Base-by-base conservation (phyloP, 2,113 vertebrate genomes). In the Calidris pugnax region DNA sequence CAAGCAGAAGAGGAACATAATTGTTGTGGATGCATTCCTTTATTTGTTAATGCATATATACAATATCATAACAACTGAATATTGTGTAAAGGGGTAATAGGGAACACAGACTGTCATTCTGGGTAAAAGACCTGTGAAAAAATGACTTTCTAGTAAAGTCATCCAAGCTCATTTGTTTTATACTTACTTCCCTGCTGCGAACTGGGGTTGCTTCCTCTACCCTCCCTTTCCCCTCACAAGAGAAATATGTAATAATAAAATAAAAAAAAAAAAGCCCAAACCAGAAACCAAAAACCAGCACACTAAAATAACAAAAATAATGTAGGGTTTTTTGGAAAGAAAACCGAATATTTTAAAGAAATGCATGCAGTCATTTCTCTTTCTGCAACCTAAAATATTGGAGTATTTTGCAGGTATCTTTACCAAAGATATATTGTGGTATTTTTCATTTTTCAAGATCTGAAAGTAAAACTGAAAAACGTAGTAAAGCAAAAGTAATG, bases 21-120 rank as follows among this genome's bases (percentile, higher is more conserved):
- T 96, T 92, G 95, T 97, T 97, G 96, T 93, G 94, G 87, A 96
- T 96, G 88, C 91, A 83, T 97, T 96, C 91, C 82, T 97, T 88
- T 74, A 94, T 94, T 98, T 97, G 94, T 95, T 90, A 93, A 95
- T 85, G 93, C 86, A 90, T 86, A 93, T 93, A 96, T 95, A 90
- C 96, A 95, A 78, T 97, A 91, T 96, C 97, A 93, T 92, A 95
- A 94, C 92, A 88, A 85, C 71, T n/a, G 85, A 97, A 95, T 85
- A 89, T 85, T 81, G 72, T 81, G 73, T 89, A 85, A 81, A 95
- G 89, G 87, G 94, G 88, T 86, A 88, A 83, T 62, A 84, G 90
- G 92, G 50, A 96, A 96, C 85, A 68, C 26, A 74, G 84, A 63
- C 89, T 95, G 93, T 96, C 96, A 95, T 85, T 90, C 91, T 60